A percentile compares a stretch with the other conserved stretches of the same genome.
Evolutionary conservation across 2,888 invertebrate species (phyloP).

Genomic region (Synanthedon formicaeformis): DNA sequence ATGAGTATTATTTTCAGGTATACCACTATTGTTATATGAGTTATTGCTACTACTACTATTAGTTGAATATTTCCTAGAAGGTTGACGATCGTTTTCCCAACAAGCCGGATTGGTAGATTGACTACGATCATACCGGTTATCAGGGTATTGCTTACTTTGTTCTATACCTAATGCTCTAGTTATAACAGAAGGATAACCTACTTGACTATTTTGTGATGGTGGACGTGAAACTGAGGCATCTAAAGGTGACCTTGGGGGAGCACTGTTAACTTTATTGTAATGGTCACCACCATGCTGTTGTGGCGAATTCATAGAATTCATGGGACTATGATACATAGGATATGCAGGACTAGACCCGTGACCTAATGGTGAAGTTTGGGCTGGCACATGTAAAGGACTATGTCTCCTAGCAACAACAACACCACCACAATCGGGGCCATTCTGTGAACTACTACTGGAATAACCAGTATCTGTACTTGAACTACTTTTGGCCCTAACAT

Average conservation of each 20-base stretch:
- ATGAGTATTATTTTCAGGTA: slow-evolving; percentile 61
- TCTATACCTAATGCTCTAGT: slow-evolving; percentile 77
- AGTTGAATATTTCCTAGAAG: slow-evolving; percentile 60
- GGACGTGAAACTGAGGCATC: slow-evolving; percentile 77
- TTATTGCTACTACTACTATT: slow-evolving; percentile 47
- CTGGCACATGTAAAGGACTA: slow-evolving; percentile 77
- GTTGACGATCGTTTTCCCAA: slow-evolving; percentile 71
- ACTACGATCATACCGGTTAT: slow-evolving; percentile 67
- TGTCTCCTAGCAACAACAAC: slow-evolving; percentile 76
- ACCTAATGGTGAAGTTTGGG: slow-evolving; percentile 79
- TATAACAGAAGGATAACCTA: slow-evolving; percentile 87
- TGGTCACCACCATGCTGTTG: slow-evolving; percentile 72
- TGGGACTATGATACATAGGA: slow-evolving; percentile 87
- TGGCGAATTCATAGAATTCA: slow-evolving; percentile 81
- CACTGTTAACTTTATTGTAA: slow-evolving; percentile 56
- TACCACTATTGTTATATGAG: slow-evolving; percentile 47
- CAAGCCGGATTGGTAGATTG: slow-evolving; percentile 65
- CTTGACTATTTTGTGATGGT: slow-evolving; percentile 71
- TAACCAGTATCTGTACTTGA: slow-evolving; percentile 74
- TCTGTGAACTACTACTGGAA: slow-evolving; percentile 73
- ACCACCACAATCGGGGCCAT: slow-evolving; percentile 75
- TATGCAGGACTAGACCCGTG: slow-evolving; percentile 84
- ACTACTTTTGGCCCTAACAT: slow-evolving; percentile 72
- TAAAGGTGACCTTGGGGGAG: slow-evolving; percentile 76
- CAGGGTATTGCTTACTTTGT: slow-evolving; percentile 66